Evolutionary conservation across 2,797 vertebrate genomes (phyloP).

Genomic region (Mus spretus): DNA sequence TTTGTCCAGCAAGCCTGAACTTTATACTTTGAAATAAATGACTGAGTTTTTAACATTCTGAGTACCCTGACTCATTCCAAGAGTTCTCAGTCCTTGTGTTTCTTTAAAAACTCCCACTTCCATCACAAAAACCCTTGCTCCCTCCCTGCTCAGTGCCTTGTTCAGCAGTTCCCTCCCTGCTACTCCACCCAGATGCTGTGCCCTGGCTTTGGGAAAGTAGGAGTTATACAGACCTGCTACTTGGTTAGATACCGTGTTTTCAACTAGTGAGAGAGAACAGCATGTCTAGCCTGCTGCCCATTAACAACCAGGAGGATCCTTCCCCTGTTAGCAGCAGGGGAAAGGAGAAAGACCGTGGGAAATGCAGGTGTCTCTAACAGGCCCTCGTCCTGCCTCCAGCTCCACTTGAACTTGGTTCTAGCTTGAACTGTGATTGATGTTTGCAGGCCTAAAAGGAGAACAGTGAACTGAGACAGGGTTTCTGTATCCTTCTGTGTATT

Average conservation of each 20-base stretch:
- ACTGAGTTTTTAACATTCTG: constrained; percentile 88
- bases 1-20: constrained; percentile 89
- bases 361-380: background rate
- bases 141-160: background rate
- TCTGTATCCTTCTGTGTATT: background rate
- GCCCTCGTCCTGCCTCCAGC: background rate
- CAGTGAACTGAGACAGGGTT: background rate
- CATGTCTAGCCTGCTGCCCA: background rate
- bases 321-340: background rate
- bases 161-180: background rate
- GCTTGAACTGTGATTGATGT: rapidly evolving
- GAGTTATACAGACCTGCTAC: background rate
- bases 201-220: constrained; percentile 20
- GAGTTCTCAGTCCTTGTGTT: constrained; percentile 1
- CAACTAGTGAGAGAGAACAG: background rate
- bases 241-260: background rate
- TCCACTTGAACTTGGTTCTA: background rate
- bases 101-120: constrained; percentile 9
- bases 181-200: background rate
- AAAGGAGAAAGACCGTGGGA: background rate
- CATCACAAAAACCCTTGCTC: background rate
- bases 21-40: constrained; percentile 93
- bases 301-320: background rate
- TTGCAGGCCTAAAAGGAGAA: background rate
- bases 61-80: constrained; percentile 85